Percentiles rank a stretch among this genome's conserved stretches.
phyloP scores from a whole-genome alignment of 2,113 vertebrate species.

The Xiphophorus maculatus region DNA sequence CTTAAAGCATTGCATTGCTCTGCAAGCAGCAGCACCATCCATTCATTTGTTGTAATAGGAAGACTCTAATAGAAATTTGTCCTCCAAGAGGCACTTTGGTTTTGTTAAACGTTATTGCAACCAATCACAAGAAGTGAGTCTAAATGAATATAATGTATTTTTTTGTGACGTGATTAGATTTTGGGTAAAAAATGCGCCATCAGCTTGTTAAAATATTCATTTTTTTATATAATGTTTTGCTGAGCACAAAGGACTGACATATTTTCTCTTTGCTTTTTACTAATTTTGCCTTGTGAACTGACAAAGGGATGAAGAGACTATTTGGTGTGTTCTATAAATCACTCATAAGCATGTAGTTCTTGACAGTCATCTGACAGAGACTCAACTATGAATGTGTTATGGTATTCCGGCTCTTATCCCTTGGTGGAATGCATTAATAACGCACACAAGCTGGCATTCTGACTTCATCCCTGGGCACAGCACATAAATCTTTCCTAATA shows the following conservation, averaged over 20 bases:
- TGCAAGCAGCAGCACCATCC: too few species aligned
- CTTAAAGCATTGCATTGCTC: too few species aligned
- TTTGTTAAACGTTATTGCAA: neutral
- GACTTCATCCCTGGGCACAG: conserved; percentile 72
- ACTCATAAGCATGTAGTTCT: conserved; percentile 44
- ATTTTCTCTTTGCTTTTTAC: conserved; percentile 4
- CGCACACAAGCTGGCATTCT: conserved; percentile 65
- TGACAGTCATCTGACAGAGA: conserved; percentile 51
- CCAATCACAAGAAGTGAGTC: neutral
- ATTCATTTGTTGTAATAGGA: neutral
- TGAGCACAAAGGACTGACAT: neutral
- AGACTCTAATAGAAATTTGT: neutral
- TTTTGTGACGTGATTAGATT: neutral
- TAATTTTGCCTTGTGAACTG: conserved; percentile 9
- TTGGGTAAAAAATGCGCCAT: neutral
- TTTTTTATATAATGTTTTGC: neutral
- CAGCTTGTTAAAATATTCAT: neutral
- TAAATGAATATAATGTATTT: neutral
- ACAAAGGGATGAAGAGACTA: conserved; percentile 14
- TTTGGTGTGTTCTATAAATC: conserved; percentile 36
- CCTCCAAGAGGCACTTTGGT: neutral
- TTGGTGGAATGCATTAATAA: conserved; percentile 67
- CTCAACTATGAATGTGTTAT: conserved; percentile 62
- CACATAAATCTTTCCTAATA: conserved; percentile 79
- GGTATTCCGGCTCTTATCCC: conserved; percentile 59